phyloP scores from a whole-genome alignment of 2,888 invertebrate species.

The Malacosoma neustria region DNA sequence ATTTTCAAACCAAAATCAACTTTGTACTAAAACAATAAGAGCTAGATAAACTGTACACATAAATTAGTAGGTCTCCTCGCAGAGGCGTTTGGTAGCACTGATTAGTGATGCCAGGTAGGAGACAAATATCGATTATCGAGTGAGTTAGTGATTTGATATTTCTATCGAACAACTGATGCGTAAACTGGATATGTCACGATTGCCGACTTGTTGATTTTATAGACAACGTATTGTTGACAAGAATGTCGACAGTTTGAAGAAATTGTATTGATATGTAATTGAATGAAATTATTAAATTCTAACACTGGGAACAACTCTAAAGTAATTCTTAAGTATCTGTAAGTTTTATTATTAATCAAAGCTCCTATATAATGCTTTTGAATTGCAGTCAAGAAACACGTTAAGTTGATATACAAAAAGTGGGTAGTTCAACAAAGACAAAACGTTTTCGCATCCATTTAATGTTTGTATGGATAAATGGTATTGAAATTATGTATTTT shows the following conservation, averaged over 20 bases:
- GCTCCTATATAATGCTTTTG: too few species aligned
- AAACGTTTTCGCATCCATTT: too few species aligned
- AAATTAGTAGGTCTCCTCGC: constrained; percentile 17
- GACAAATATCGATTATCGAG: constrained; percentile 45
- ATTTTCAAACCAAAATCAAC: too few species aligned
- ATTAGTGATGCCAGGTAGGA: constrained; percentile 39
- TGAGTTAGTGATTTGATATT: constrained; percentile 34
- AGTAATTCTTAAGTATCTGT: too few species aligned
- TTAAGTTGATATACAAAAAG: too few species aligned
- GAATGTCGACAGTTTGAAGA: background rate
- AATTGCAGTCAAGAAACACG: too few species aligned
- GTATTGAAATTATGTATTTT: too few species aligned
- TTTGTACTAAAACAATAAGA: constrained; percentile 9
- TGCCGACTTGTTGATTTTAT: constrained; percentile 6
- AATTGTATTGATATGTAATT: background rate
- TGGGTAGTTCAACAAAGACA: too few species aligned
- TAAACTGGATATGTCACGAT: constrained; percentile 17
- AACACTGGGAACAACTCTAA: background rate
- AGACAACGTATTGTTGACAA: background rate
- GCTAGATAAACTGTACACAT: constrained; percentile 12
- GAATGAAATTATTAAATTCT: background rate
- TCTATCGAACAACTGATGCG: constrained; percentile 32
- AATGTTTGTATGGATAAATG: too few species aligned
- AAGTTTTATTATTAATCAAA: too few species aligned
- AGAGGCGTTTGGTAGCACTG: constrained; percentile 32